A percentile compares a stretch with the other conserved stretches of the same genome.
phyloP scores from a whole-genome alignment of 2,797 vertebrate species.

The Eulemur mongoz region DNA sequence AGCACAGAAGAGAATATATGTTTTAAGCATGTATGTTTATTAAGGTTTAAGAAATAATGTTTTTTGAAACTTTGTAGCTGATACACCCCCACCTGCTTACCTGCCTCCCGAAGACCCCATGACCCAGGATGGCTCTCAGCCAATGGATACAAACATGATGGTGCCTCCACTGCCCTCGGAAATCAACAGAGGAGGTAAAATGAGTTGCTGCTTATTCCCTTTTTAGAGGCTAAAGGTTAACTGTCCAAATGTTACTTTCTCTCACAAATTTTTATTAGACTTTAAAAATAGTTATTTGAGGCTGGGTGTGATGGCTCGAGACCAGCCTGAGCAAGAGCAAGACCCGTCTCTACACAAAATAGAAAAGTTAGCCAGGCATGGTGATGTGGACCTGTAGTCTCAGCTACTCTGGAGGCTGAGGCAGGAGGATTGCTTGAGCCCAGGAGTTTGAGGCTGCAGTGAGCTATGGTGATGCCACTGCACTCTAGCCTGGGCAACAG shows the following conservation, averaged over 20 bases:
- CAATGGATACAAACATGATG: constrained; percentile 97
- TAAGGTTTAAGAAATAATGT: constrained; percentile 40
- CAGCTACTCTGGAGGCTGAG: background rate
- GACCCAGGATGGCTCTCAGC: constrained; percentile 97
- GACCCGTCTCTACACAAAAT: background rate
- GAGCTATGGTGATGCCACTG: background rate
- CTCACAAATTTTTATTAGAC: background rate
- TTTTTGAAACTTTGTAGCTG: constrained; percentile 84
- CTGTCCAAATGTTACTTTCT: background rate
- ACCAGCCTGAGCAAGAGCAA: background rate
- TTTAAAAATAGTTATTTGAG: background rate
- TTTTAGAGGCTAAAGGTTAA: background rate
- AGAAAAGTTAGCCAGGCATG: background rate
- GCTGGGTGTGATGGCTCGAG: background rate
- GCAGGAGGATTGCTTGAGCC: background rate
- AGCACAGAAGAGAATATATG: constrained; percentile 36
- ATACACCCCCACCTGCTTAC: constrained; percentile 98
- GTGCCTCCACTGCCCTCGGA: constrained; percentile 93
- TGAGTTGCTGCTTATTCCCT: background rate
- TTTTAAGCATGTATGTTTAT: constrained; percentile 55
- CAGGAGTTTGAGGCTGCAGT: background rate
- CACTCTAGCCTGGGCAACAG: background rate
- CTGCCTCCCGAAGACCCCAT: constrained; percentile 98
- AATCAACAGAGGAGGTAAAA: constrained; percentile 92
- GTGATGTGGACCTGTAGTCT: background rate